Base-by-base conservation (phyloP, 1,140 invertebrate species). In the Papilio machaon region DNA sequence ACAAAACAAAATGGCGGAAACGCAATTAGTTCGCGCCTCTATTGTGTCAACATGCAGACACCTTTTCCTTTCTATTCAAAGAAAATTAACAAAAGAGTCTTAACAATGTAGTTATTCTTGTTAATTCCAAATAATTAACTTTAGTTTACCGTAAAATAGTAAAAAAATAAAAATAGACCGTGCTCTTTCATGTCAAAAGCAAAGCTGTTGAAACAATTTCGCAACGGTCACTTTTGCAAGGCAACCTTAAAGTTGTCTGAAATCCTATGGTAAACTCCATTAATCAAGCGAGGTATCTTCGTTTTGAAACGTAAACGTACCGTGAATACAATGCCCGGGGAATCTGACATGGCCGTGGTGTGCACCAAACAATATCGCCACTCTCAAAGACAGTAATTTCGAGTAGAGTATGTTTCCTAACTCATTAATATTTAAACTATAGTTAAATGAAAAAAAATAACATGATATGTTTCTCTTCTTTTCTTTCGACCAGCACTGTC, bases 11-110 rank as follows among this genome's bases (percentile, higher is more conserved):
- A 75, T 19, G 73, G 67, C 80, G 80, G 73, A 80, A 80, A 70
- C 80, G 70, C 15, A 80, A 74, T 80, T 80, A 73, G 80, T 80
- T 80, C 80, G 73, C 73, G 80, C 80, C 74, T 80, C 80, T 64
- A 80, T 74, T 80, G 70, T 58, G 54, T 80, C 17, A 79, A 23
- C 75, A 54, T 38, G 10, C 49, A 30, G 49, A 52, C 75, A 54
- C 49, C 58, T 49, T 70, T 70, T 70, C 64, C 30, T 70, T 70
- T 70, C 64, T 70, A 70, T 70, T 70, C 64, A 70, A 35, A 70
- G 64, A 70, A 70, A 70, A 70, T 64, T 70, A 70, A 70, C 64
- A 35, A 35, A 70, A 70, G 64, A 30, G 30, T 64, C 13, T 30
- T 30, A 30, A 64, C 60, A 64, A 64, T 30, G 60, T 70, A 35